Percentiles rank a stretch among this genome's conserved stretches.
Evolutionary conservation across 2,113 vertebrate genomes (phyloP).

Genomic region (Antigone vipio): DNA sequence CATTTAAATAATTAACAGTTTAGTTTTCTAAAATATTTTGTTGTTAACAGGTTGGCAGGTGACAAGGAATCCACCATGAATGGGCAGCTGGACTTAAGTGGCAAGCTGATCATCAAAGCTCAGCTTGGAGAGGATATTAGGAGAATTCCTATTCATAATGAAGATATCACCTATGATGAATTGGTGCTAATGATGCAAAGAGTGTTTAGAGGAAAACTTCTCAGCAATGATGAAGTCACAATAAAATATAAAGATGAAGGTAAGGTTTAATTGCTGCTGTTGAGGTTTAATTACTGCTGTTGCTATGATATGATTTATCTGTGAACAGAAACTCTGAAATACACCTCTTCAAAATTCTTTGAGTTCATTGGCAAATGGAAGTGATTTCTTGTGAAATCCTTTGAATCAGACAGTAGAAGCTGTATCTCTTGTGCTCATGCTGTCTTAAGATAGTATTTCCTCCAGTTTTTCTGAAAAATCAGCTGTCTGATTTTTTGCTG

Average conservation of each 20-base stretch:
- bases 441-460: neutral
- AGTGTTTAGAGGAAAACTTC: conserved; percentile 95
- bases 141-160: conserved; percentile 98
- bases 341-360: neutral
- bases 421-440: neutral
- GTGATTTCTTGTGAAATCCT: neutral
- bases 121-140: conserved; percentile 97
- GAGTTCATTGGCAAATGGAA: neutral
- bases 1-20: neutral
- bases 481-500: neutral
- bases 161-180: conserved; percentile 98
- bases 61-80: conserved; percentile 88
- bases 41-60: conserved; percentile 54
- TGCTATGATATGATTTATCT: neutral
- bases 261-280: conserved; percentile 43
- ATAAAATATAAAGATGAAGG: conserved; percentile 99
- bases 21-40: neutral
- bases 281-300: neutral
- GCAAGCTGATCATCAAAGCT: conserved; percentile 99
- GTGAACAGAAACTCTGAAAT: neutral
- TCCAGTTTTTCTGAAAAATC: neutral
- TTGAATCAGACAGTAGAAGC: neutral
- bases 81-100: conserved; percentile 96
- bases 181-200: conserved; percentile 99
- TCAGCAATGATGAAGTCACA: conserved; percentile 95